Base-by-base conservation (phyloP, 1,140 invertebrate species). In the Paramacrobiotus metropolitanus region DNA sequence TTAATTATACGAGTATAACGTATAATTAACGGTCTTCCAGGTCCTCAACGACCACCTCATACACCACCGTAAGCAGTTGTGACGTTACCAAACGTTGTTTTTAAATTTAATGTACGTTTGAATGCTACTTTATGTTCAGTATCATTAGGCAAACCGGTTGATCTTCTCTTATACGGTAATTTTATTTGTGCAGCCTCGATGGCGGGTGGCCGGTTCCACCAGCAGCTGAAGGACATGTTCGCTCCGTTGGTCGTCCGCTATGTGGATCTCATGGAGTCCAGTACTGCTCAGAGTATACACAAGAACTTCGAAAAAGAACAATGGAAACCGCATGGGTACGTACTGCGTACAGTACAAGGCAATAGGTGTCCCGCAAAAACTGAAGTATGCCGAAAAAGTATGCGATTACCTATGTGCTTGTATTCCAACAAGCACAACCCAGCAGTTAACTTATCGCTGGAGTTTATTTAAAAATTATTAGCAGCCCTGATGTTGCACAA, bases 211-310 rank as follows among this genome's bases (percentile, higher is more conserved):
- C 79, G 88, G 62, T 99, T 98, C 74, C 94, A 99, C 75, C 87
- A 92, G 70, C 92, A 97, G 71, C 75, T 99, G 24, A 79, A 91
- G 63, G 90, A 95, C 67, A 92, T 89, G 1, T 99, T 98, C 75
- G 91, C 92, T 0, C 94, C 95, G 0, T 77, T 96, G 67, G 92
- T 98, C 29, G 87, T 96, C 2, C 79, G 94, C 30, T 99, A 99
- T 74, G 92, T 98, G 2, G 94, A 99, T 73, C 77, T 99, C 1
- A 98, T 99, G 95, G 94, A 99, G 75, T 95, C 93, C 1, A 96
- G 93, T 1, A 97, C 99, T 67, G 88, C 88, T 15, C 94, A 98
- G 72, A 95, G 91, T 0, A 91, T 98, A 64, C 91, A 97, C 68
- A 97, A 96, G 74, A 92, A 92, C 40, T 98, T 97, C 72, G 91